Evolutionary conservation across 2,888 invertebrate genomes (phyloP), one percentile per base, ranked within the genome.

Genomic region (Microctonus brassicae): DNA sequence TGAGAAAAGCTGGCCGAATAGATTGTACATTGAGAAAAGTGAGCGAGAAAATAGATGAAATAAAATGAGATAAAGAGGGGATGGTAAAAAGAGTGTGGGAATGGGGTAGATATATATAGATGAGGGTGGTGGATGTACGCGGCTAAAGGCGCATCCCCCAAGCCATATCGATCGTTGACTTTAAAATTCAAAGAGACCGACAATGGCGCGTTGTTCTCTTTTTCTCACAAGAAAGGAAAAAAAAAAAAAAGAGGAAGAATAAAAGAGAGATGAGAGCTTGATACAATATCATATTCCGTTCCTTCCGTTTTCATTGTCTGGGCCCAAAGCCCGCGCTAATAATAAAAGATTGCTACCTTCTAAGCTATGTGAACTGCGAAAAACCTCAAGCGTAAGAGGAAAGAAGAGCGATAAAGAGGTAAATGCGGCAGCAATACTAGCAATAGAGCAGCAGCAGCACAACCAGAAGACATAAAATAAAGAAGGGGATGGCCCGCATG

Each of bases 131-230:
- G 67, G 72, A 60, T 62, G 64, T 62, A 65, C 66, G 61, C 60
- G 69, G 62, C 72, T 66, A 83, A 83, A 86, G 86, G 87, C 87
- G 83, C 86, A 86, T 86, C 86, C 84, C 85, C 81, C 82, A 80
- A 82, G 86, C 81, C 80, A 83, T 86, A 86, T 86, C 86, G 86
- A 86, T 86, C 86, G 86, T 80, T 85, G 87, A 87, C 87, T 87
- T 87, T 86, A 87, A 87, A 87, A 87, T 87, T 87, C 87, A 87
- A 87, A 87, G 87, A 86, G 87, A 87, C 87, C 87, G 87, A 87
- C 87, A 87, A 87, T 87, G 86, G 87, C 87, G 68, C 58, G 58
- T 42, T 24, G 66, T 86, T 85, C 84, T 84, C 85, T 80, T 75
- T 75, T 81, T 81, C 73, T 57, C 73, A 67, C 20, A 55, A 52